These are phyloP conservation scores for Agrochola litura DNA, from an alignment of 2,888 invertebrate genomes.

Conservation along the genomic window DNA sequence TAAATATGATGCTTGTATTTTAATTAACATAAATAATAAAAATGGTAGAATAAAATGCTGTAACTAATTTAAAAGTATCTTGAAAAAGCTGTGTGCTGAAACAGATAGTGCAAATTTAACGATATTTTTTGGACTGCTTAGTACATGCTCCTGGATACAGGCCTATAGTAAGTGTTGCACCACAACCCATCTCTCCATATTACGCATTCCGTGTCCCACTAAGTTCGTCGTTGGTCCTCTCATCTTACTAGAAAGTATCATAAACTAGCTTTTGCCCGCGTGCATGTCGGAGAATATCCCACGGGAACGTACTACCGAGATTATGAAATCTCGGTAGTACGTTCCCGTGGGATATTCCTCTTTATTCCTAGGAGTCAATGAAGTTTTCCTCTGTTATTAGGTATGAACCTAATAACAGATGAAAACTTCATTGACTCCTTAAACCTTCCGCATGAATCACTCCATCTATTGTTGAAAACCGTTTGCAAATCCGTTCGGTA, in stretches of 20 bases:
- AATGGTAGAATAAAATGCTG: not conserved
- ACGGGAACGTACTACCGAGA: too few relatives aligned
- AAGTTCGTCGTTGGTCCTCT: not conserved
- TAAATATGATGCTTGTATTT: conserved; percentile 7
- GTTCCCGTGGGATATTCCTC: too few relatives aligned
- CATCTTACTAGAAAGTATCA: not conserved
- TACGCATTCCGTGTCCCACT: not conserved
- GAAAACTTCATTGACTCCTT: too few relatives aligned
- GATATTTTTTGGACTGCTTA: not conserved
- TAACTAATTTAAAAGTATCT: not conserved
- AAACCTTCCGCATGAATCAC: too few relatives aligned
- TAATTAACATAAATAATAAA: conserved; percentile 2
- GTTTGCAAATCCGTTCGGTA: too few relatives aligned
- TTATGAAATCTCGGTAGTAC: too few relatives aligned
- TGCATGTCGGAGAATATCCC: too few relatives aligned
- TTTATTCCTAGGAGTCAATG: too few relatives aligned
- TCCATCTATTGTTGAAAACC: too few relatives aligned
- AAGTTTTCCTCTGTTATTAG: too few relatives aligned
- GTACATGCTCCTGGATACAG: not conserved
- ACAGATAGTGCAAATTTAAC: not conserved
- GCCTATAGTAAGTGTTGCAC: not conserved
- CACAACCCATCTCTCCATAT: not conserved
- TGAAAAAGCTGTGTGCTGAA: not conserved
- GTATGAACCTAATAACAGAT: too few relatives aligned
- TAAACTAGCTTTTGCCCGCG: too few relatives aligned